Percentiles rank a stretch among this genome's conserved stretches.
These are phyloP conservation scores for Hyles vespertilio DNA, from an alignment of 1,140 invertebrate genomes.

Conservation along the genomic window DNA sequence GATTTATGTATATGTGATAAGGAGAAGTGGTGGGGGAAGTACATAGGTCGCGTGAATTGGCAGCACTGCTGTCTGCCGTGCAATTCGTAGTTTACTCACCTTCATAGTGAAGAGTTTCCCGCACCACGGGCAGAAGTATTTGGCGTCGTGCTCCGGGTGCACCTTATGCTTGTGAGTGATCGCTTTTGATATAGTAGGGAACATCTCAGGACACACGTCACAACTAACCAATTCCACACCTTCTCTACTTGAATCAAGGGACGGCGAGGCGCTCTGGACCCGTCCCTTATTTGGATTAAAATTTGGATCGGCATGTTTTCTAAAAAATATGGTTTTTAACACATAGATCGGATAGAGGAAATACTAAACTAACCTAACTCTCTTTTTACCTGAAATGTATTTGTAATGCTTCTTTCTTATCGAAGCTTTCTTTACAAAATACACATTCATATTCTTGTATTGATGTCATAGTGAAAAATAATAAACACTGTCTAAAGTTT, in stretches of 20 bases:
- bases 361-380: not conserved
- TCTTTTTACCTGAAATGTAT: slow-evolving; percentile 64
- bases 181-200: slow-evolving; percentile 78
- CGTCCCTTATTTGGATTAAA: slow-evolving; percentile 42
- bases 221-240: slow-evolving; percentile 67
- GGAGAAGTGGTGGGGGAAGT: not conserved
- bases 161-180: slow-evolving; percentile 82
- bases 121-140: slow-evolving; percentile 81
- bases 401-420: slow-evolving; percentile 57
- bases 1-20: not conserved
- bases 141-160: slow-evolving; percentile 78
- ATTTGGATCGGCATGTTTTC: slow-evolving; percentile 63
- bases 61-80: not conserved
- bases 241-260: slow-evolving; percentile 36
- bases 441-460: slow-evolving; percentile 54
- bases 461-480: slow-evolving; percentile 37
- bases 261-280: slow-evolving; percentile 25
- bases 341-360: not conserved
- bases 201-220: slow-evolving; percentile 78
- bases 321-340: slow-evolving; percentile 27
- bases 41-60: slow-evolving; percentile 7
- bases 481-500: slow-evolving; percentile 5
- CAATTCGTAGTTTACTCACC: slow-evolving; percentile 49
- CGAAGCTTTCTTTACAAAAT: slow-evolving; percentile 63
- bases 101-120: slow-evolving; percentile 83